These are phyloP conservation scores for Anodontia alba DNA, from an alignment of 2,888 invertebrate genomes.

Conservation along the genomic window DNA sequence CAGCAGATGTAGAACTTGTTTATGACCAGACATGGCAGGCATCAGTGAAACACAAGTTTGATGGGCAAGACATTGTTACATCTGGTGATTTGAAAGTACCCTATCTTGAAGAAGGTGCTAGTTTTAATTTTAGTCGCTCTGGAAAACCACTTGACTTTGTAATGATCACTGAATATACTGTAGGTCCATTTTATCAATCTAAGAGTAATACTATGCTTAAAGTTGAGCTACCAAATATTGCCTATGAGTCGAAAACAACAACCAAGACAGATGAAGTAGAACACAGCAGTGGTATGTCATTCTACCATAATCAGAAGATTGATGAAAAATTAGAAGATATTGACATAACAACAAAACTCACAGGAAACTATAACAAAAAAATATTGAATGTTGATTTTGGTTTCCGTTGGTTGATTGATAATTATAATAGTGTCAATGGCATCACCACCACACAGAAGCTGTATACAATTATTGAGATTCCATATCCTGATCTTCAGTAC, in stretches of 20 bases:
- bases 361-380: slow-evolving; percentile 29
- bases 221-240: slow-evolving; percentile 40
- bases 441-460: neutral
- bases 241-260: slow-evolving; percentile 27
- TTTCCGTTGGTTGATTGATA: neutral
- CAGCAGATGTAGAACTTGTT: slow-evolving; percentile 53
- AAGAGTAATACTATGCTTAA: slow-evolving; percentile 31
- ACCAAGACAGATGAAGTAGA: slow-evolving; percentile 26
- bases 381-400: slow-evolving; percentile 30
- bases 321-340: neutral
- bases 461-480: slow-evolving; percentile 27
- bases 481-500: slow-evolving; percentile 25
- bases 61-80: slow-evolving; percentile 40
- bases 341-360: slow-evolving; percentile 29
- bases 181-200: slow-evolving; percentile 34
- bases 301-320: slow-evolving; percentile 19
- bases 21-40: slow-evolving; percentile 59
- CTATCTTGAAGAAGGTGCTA: slow-evolving; percentile 53
- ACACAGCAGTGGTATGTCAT: slow-evolving; percentile 30
- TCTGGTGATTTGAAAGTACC: slow-evolving; percentile 53
- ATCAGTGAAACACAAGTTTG: slow-evolving; percentile 43
- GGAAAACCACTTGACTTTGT: slow-evolving; percentile 35
- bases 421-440: no score
- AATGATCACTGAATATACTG: slow-evolving; percentile 25
- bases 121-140: slow-evolving; percentile 31